These are phyloP conservation scores for Pelmatolapia mariae DNA, from an alignment of 2,113 vertebrate genomes.

Conservation along the genomic window DNA sequence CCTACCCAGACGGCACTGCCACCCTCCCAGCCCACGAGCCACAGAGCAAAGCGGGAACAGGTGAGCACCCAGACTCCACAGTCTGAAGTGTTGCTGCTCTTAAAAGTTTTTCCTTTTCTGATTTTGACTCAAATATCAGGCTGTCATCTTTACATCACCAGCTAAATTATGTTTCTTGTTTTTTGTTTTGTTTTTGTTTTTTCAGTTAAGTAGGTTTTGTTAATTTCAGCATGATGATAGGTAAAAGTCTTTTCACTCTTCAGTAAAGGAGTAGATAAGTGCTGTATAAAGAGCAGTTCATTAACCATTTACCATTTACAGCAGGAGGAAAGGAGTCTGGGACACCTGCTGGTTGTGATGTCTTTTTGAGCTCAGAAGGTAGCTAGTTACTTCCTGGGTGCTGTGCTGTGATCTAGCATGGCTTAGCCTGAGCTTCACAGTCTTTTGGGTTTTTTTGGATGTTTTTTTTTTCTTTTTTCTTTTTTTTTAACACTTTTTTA, in stretches of 20 bases:
- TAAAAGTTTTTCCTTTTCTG: neutral
- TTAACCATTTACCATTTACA: neutral
- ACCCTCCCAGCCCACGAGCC: conserved; percentile 74
- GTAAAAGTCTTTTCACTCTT: neutral
- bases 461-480: neutral
- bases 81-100: neutral
- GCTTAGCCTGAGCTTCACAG: neutral
- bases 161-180: neutral
- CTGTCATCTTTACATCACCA: neutral
- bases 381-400: conserved; percentile 23
- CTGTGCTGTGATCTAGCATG: conserved; percentile 18
- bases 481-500: neutral
- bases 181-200: neutral
- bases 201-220: neutral
- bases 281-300: neutral
- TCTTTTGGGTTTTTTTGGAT: neutral
- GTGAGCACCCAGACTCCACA: conserved; percentile 5
- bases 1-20: conserved; percentile 78
- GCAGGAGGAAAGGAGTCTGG: conserved; percentile 38
- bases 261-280: neutral
- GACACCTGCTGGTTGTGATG: conserved; percentile 27
- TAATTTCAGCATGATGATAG: neutral
- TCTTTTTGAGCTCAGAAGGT: conserved; percentile 72
- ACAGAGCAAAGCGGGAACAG: conserved; percentile 42
- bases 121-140: neutral